Base-by-base conservation (phyloP, 1,140 invertebrate species). In the Drosophila pectinifera region DNA sequence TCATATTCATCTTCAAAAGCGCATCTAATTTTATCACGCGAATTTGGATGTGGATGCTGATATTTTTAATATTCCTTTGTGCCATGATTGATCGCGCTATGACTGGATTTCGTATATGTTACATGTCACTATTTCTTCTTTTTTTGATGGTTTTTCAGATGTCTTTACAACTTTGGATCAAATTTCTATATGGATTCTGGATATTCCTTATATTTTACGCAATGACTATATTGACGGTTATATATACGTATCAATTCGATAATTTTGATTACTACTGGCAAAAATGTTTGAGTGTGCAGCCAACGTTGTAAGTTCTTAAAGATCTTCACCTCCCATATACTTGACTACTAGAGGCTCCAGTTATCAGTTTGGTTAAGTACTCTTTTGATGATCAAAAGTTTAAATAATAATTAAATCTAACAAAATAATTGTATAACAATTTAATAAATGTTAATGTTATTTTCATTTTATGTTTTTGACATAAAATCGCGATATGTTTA, bases 221-320 rank as follows among this genome's bases (percentile, higher is more conserved):
- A 0, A 99, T 99, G 95, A 93, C 97, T 10, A 98, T 99, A 88
- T 93, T 99, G 11, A 96, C 99, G 56, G 94, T 98, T 14, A 96
- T 99, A 38, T 99, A 99, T 92, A 98, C 98, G 1, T 99, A 99
- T 92, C 99, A 99, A 92, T 99, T 99, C 92, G 94, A 98, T 77
- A 94, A 97, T 91, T 98, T 99, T 90, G 95, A 96, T 0, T 91
- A 94, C 10, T 98, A 97, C 91, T 99, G 98, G 96, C 93, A 94
- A 67, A 94, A 95, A 16, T 96, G 96, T 90, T 93, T 98, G 0
- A 92, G 94, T 48, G 95, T 98, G 46, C 94, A 96, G 1, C 88
- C 93, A 57, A 93, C 94, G 90, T 92, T 97, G 96, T 97, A 94
- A 96, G 96, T 95, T 13, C 14, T 18, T 3, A 11, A 10, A 26